Evolutionary conservation across 2,888 invertebrate genomes (phyloP).

Genomic region (Palloptera scutellata): DNA sequence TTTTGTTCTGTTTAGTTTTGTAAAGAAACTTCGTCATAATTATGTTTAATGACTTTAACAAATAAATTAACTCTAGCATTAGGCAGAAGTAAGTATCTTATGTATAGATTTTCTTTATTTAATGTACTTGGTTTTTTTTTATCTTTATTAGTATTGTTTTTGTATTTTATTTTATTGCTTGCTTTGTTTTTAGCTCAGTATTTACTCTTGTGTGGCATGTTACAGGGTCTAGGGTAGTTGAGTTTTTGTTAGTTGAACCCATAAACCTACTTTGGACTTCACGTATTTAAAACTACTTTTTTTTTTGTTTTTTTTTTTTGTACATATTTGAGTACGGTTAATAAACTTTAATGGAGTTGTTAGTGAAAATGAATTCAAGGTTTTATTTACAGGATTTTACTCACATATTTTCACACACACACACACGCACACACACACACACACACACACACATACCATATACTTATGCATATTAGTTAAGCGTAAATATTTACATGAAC

Average conservation of each 20-base stretch:
- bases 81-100: conserved; percentile 4
- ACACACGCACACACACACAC: not conserved
- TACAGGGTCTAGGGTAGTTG: conserved; percentile 3
- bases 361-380: conserved; percentile 20
- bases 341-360: conserved; percentile 7
- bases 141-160: not conserved
- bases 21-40: conserved; percentile 31
- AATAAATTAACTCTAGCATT: conserved; percentile 43
- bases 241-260: not conserved
- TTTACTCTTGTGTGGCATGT: not conserved
- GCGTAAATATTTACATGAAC: not conserved
- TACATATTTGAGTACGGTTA: conserved; percentile 4
- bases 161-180: conserved; percentile 1
- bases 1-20: conserved; percentile 3
- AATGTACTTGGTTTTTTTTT: not conserved
- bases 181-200: not conserved
- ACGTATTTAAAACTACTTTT: not conserved
- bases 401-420: not conserved
- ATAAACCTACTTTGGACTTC: not conserved
- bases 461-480: not conserved
- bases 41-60: conserved; percentile 44
- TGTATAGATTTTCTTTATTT: conserved; percentile 9
- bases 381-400: conserved; percentile 16
- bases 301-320: not conserved
- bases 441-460: not conserved